Evolutionary conservation across 2,888 invertebrate species (phyloP).

Genomic region (Protonemura montana): DNA sequence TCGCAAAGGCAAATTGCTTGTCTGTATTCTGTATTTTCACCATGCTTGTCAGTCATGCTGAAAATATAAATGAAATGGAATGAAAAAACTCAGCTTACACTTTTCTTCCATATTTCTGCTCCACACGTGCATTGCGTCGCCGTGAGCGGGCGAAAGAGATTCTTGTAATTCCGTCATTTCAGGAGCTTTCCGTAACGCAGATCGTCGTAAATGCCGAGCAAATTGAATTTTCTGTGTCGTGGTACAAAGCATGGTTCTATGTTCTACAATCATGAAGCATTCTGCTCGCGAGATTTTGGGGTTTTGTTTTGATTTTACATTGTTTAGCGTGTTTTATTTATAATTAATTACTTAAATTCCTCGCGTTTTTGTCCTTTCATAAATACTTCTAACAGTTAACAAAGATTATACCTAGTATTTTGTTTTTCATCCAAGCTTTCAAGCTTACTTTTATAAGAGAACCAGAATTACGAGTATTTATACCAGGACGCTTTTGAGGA

Average conservation of each 20-base stretch:
- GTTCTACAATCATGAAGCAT: not conserved
- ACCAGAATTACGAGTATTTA: too few relatives aligned
- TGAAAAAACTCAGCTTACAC: not conserved
- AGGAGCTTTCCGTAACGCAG: not conserved
- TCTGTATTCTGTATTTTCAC: not conserved
- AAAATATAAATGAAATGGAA: not conserved
- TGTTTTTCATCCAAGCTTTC: too few relatives aligned
- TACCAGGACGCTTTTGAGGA: too few relatives aligned
- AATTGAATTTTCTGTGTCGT: not conserved
- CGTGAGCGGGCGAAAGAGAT: not conserved
- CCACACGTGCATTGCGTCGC: not conserved
- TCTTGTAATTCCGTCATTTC: not conserved
- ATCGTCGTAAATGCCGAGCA: not conserved
- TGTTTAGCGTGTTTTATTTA: too few relatives aligned
- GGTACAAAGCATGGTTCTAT: not conserved
- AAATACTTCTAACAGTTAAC: too few relatives aligned
- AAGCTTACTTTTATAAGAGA: too few relatives aligned
- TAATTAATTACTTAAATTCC: too few relatives aligned
- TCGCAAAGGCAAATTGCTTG: not conserved
- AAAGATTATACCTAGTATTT: too few relatives aligned
- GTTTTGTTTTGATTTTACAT: too few relatives aligned
- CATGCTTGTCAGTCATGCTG: not conserved
- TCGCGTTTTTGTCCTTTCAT: too few relatives aligned
- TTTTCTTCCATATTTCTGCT: not conserved
- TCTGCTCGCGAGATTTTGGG: too few relatives aligned